Base-by-base conservation (phyloP, 2,113 vertebrate genomes). In the Perca schrenkii region DNA sequence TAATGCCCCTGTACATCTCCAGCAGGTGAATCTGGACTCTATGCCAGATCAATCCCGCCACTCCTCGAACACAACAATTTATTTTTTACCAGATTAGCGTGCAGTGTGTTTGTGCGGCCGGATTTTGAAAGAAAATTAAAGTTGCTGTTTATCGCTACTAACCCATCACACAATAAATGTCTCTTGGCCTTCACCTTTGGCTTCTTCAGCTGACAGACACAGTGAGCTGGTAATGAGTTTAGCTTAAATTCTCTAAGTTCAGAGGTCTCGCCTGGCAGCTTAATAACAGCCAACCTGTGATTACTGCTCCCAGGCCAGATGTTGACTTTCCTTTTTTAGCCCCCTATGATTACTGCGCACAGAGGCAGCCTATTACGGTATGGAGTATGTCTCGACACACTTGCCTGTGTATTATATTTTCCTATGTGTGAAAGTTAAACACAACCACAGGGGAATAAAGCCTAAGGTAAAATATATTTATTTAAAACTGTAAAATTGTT, bases 231-330 rank as follows among this genome's bases (percentile, higher is more conserved):
- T 84, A 85, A 89, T 82, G 83, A 88, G 75, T 78, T 70, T 11
- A 6, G 31, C 80, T 83, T 74, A 93, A 94, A 92, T 92, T 87
- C 90, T 84, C 74, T 69, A 47, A 40, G 75, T 85, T 90, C 76
- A 49, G 72, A 86, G 82, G 80, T 91, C 82, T 82, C 17, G 31
- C 78, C 79, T 85, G 74, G 66, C 83, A 86, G 82, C 78, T 93
- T 93, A 94, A 93, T 93, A 94, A 91, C 88, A 89, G 79, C 77
- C 83, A 84, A 90, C 92, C 89, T 94, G 90, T 91, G 92, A 95
- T 95, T 94, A 93, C 89, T 84, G 87, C 82, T 86, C 83, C 88
- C 84, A 53, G 82, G 61, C 90, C 93, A 95, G 90, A 94, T 93
- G 92, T 91, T 88, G 85, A 94, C 89, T 94, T 93, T 94, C 91